Base-by-base conservation (phyloP, 2,888 invertebrate species). In the Nymphalis c-album region DNA sequence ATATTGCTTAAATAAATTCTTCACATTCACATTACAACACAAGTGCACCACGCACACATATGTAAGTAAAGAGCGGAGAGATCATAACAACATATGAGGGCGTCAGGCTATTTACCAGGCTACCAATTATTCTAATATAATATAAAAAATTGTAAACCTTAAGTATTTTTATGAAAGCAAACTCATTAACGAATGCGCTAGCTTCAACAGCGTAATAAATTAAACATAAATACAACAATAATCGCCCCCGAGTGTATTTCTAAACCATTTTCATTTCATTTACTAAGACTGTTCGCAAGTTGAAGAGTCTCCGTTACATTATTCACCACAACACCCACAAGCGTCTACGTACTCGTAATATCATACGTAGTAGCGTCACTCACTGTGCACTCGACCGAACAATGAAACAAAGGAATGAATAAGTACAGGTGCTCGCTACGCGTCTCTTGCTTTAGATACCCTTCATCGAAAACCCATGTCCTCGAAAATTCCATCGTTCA, bases 341-440 rank as follows among this genome's bases (percentile, higher is more conserved):
- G 47, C 62, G 60, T 63, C 66, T 67, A 63, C 67, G 74, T 73
- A 74, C 73, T 75, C 67, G 74, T 73, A 74, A 73, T 75, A 73
- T 73, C 69, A 74, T 71, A 71, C 73, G 58, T 65, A 69, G 55
- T 68, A 55, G 51, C 63, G 64, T 70, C 71, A 70, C 73, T 71
- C 67, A 76, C 67, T 46, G 71, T 74, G 77, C 81, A 77, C 83
- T 81, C 80, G 74, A 77, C 77, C 77, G 78, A 78, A 77, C 76
- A 72, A 51, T 71, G 80, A 85, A 51, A 90, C 86, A 89, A 90
- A 86, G 78, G 81, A 74, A 77, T 83, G 85, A 82, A 85, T 82
- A 50, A 53, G 81, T 76, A 80, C 83, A 81, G 80, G 79, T 82
- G 81, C 80, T 80, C 77, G 78, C 80, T 75, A 78, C 83, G 80